These are phyloP conservation scores for Phymorhynchus buccinoides DNA, from an alignment of 1,140 invertebrate genomes.

Conservation along the genomic window DNA sequence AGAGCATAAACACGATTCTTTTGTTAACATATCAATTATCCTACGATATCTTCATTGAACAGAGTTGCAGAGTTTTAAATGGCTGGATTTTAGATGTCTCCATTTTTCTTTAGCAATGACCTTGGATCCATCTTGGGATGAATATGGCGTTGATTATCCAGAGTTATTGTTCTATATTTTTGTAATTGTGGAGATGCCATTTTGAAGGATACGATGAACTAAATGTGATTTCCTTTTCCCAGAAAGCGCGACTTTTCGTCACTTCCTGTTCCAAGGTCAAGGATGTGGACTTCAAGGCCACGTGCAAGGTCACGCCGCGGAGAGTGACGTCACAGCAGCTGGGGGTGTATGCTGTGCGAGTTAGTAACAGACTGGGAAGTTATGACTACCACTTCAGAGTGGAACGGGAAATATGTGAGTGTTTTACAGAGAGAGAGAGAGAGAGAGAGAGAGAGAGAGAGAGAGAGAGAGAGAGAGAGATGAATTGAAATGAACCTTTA, in stretches of 20 bases:
- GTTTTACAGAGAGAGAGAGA: not conserved
- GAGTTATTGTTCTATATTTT: too few relatives aligned
- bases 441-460: not conserved
- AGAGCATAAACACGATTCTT: too few relatives aligned
- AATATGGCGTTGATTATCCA: too few relatives aligned
- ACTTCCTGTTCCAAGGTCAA: not conserved
- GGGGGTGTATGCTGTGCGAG: not conserved
- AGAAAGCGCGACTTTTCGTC: not conserved
- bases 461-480: not conserved
- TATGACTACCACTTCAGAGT: not conserved
- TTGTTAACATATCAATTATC: too few relatives aligned
- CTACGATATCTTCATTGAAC: too few relatives aligned
- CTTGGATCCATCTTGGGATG: too few relatives aligned
- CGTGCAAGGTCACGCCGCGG: not conserved
- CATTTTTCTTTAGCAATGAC: too few relatives aligned
- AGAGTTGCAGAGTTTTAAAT: too few relatives aligned
- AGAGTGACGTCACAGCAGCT: not conserved
- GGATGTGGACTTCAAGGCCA: not conserved
- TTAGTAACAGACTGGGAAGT: constrained; percentile 1
- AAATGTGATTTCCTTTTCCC: not conserved
- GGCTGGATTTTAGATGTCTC: too few relatives aligned
- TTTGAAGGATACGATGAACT: too few relatives aligned
- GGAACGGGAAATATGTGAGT: not conserved
- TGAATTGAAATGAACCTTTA: not conserved
- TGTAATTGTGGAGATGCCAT: too few relatives aligned